Conservation (phyloP, 2,113 vertebrate species). For the Egretta garzetta region DNA sequence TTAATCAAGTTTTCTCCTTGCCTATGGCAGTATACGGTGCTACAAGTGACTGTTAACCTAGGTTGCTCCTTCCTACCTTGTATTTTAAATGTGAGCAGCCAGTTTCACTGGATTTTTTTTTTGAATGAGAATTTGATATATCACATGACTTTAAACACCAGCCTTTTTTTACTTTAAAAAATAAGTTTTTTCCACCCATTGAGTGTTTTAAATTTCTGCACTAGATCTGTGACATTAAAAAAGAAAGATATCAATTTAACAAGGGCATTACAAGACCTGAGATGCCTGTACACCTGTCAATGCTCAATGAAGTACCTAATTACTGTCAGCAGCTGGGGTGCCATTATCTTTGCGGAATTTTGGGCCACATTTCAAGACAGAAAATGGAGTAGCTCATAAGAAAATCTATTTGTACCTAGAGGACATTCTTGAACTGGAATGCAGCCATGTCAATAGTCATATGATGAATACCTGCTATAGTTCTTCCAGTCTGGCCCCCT, state of each 20-base stretch:
- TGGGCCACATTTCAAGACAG: neutral
- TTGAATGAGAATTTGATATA: neutral
- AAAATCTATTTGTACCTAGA: neutral
- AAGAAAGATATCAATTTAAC: neutral
- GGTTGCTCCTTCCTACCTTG: neutral
- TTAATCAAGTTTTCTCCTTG: slow-evolving; percentile 26
- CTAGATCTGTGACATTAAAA: neutral
- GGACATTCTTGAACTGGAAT: neutral
- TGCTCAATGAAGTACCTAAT: neutral
- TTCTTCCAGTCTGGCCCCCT: neutral
- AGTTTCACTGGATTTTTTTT: neutral
- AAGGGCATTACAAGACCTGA: neutral
- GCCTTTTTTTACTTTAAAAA: neutral
- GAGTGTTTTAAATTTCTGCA: neutral
- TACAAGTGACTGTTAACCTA: neutral
- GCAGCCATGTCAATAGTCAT: neutral
- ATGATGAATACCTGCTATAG: neutral
- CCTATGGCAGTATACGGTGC: neutral
- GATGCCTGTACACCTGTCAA: neutral
- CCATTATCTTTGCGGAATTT: neutral
- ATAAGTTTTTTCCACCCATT: neutral
- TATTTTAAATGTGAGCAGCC: neutral
- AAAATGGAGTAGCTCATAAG: neutral
- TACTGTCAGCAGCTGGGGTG: neutral
- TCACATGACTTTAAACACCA: neutral